Evolutionary conservation across 1,140 invertebrate species (phyloP).

Genomic region (Heliconius hewitsoni): DNA sequence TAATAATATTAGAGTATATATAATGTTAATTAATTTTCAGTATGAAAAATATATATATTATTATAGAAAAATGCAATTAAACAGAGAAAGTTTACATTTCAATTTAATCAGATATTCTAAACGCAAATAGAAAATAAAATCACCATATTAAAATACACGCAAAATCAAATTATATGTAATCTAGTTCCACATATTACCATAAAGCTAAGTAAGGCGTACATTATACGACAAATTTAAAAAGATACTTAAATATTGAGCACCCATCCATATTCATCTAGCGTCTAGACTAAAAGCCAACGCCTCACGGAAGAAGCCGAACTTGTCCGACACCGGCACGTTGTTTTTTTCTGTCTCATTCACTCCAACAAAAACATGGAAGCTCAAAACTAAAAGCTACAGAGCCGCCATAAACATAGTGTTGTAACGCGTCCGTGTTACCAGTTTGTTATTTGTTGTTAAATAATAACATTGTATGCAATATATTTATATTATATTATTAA

Average conservation of each 20-base stretch:
- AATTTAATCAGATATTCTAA: too few relatives aligned
- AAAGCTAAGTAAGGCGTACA: neutral
- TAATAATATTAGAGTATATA: too few relatives aligned
- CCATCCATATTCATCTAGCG: constrained; percentile 40
- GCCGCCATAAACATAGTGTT: constrained; percentile 52
- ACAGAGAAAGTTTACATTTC: too few relatives aligned
- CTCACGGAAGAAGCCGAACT: constrained; percentile 61
- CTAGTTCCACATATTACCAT: neutral
- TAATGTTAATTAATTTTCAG: too few relatives aligned
- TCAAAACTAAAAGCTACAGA: constrained; percentile 53
- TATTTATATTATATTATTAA: constrained; percentile 52
- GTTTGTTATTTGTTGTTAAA: constrained; percentile 65
- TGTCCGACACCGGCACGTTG: constrained; percentile 60
- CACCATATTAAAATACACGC: neutral
- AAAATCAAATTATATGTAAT: neutral
- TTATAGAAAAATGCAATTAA: too few relatives aligned
- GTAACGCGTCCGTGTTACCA: constrained; percentile 49
- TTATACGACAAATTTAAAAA: constrained; percentile 3
- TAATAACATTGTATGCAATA: constrained; percentile 57
- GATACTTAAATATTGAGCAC: constrained; percentile 8
- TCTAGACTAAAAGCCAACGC: constrained; percentile 53
- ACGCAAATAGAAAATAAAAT: neutral
- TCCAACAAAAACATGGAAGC: constrained; percentile 58
- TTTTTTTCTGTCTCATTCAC: constrained; percentile 68
- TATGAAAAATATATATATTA: too few relatives aligned